Base-by-base conservation (phyloP, 2,888 invertebrate species). In the Ganaspis brasiliensis region DNA sequence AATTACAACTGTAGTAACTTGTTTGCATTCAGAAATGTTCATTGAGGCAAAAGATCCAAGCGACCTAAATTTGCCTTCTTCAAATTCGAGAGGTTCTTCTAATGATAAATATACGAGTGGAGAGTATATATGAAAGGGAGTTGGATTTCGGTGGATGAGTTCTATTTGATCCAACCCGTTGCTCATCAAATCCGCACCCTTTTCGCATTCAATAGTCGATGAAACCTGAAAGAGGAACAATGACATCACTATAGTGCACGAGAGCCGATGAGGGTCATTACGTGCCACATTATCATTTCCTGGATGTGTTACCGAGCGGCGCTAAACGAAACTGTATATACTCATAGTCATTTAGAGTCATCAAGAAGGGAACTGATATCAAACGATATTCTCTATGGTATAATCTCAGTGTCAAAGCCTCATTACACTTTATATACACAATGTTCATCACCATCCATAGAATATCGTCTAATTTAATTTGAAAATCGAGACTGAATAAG, bases 191-290 rank as follows among this genome's bases (percentile, higher is more conserved):
- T 37, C 35, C 37, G 37, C 61, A 37, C 21, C 37, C 37, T 10
- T 57, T 37, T 31, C 35, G 61, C 35, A 61, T 37, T 61, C 37
- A 61, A 61, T 35, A 37, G 37, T 21, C 61, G 37, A 61, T 61
- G 61, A 61, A 61, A 61, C 19, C 61, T 37, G 37, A 31, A 61
- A 61, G 61, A 19, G 61, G 61, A 61, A 61, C 61, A 61, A 61
- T 61, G 61, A 61, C 61, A 61, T 61, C 61, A 61, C 37, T 26
- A n/a, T n/a, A 57, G 24, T 57, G 26, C 57, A 37, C 35, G 37
- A 61, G 37, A 19, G 21, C 19, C 19, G 61, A 37, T 37, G 37
- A 61, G 61, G 61, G 35, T 61, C 37, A 21, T 61, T 61, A 61
- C 61, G 21, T 26, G 57, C 56, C 57, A 57, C 57, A 57, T 57